Conservation (phyloP, 2,888 invertebrate species). For the Eupithecia pulchellata region DNA sequence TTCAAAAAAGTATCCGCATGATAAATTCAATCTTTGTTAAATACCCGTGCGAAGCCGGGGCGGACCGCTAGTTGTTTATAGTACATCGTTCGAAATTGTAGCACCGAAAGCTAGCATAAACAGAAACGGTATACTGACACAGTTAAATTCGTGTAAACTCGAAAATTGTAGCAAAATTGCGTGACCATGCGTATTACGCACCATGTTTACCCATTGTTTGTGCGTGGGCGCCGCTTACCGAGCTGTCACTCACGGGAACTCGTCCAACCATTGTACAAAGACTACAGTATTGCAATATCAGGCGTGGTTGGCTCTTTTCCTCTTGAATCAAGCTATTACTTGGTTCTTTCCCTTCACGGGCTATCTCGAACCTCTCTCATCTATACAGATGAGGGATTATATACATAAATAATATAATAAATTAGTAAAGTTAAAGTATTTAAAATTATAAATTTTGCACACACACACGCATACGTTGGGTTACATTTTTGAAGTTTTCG, state of each 20-base stretch:
- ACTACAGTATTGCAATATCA: not conserved
- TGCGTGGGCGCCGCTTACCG: slow-evolving; percentile 49
- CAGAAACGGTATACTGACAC: slow-evolving; percentile 7
- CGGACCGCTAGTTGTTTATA: too few relatives aligned
- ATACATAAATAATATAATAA: too few relatives aligned
- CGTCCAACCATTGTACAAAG: slow-evolving; percentile 16
- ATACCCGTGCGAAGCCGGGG: too few relatives aligned
- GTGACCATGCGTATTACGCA: slow-evolving; percentile 53
- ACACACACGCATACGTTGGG: too few relatives aligned
- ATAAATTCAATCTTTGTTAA: too few relatives aligned
- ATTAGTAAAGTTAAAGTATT: too few relatives aligned
- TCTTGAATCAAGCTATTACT: not conserved
- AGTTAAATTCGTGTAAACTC: slow-evolving; percentile 46
- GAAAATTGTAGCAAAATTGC: slow-evolving; percentile 48
- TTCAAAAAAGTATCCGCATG: too few relatives aligned
- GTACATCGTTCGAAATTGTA: not conserved
- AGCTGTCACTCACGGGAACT: slow-evolving; percentile 39
- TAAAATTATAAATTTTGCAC: too few relatives aligned
- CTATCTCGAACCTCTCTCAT: too few relatives aligned
- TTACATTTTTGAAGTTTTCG: too few relatives aligned
- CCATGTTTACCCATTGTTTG: slow-evolving; percentile 52
- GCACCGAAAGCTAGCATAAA: not conserved
- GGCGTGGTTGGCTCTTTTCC: not conserved
- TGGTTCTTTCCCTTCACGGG: not conserved
- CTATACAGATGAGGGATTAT: too few relatives aligned